Base-by-base conservation (phyloP, 2,888 invertebrate species). In the Panzeria rudis region DNA sequence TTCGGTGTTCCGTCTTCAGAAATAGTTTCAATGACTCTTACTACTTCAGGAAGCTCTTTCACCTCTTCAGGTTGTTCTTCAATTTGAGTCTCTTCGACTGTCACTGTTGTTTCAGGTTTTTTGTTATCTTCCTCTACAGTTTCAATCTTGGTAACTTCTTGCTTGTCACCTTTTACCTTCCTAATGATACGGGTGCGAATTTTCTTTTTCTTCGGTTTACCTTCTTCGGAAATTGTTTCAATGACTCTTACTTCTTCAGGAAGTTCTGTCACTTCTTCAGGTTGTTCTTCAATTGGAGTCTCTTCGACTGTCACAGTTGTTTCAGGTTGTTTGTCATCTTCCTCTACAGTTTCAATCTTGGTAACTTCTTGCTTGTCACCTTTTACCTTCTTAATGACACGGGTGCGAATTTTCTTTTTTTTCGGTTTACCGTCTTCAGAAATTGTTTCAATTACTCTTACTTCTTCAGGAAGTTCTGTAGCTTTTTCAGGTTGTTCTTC, bases 81-180 rank as follows among this genome's bases (percentile, higher is more conserved):
- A 59, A 35, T 5, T 35, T 32, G 17, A 11, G 35, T 9, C 17
- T 59, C 59, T 20, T 59, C 59, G 0, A 59, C 59, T 17, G 59
- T 59, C 0, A 59, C 59, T 59, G 59, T 59, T 20, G 59, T 59
- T 35, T 59, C 59, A 17, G 59, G 59, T 17, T 35, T 17, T 35
- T 59, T 32, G 2, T 59, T 17, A 17, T 59, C 59, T 59, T 59
- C 59, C 6, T 59, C 59, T 3, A 59, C 35, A 59, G 59, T 59
- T 59, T 59, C 59, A 59, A 59, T 59, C 35, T 59, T 59, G 5
- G 59, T 59, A 29, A 59, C 35, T 59, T 59, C 59, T 59, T 59
- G 59, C 17, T 35, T 59, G 9, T 35, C 59, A 59, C 59, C 59
- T 8, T 59, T 59, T 4, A 59, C 32, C 35, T 59, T 59, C 17